Evolutionary conservation across 2,888 invertebrate genomes (phyloP), one percentile per base, ranked within the genome.

Genomic region (Cyclophora punctaria): DNA sequence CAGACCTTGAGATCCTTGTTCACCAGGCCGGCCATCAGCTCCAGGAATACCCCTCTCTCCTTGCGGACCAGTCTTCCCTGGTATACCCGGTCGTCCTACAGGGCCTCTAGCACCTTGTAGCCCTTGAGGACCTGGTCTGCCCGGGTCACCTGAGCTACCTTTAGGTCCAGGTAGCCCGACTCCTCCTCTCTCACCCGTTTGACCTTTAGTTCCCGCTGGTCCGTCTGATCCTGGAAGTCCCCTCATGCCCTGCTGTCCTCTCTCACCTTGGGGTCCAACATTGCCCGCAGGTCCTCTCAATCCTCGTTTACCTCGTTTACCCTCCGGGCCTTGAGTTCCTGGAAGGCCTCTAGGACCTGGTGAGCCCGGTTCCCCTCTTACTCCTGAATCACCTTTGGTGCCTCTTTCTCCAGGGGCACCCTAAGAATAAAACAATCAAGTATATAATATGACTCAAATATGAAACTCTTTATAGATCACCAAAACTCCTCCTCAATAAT

Each of bases 1-100:
- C 33, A 94, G 82, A 7, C 96, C 96, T 71, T 93, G 93, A 7
- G 91, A 86, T 44, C 96, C 96, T 66, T 93, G 93, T 67, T 95
- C 96, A 34, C 97, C 97, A 7, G 94, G 91, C 71, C 94, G 94
- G 4, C 96, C 96, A 79, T 96, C 96, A 51, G 94, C 93, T 5
- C 96, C 96, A 45, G 93, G 92, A 66, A 93, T 86, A 45, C 94
- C 94, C 55, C 94, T 88, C 69, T 94, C 94, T 34, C 94, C 94
- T 44, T 92, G 89, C 49, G 90, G 90, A 3, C 94, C 94, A 5
- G 91, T 78, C 78, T 93, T 93, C 0, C 95, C 95, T 5, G 91
- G 80, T 4, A 92, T 81, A 34, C 95, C 96, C 7, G 93, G 90
- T 56, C 94, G 89, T 37, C 96, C 96, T 20, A 90, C 80, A 35